Conservation (phyloP, 2,797 vertebrate genomes). For the Varecia variegata region DNA sequence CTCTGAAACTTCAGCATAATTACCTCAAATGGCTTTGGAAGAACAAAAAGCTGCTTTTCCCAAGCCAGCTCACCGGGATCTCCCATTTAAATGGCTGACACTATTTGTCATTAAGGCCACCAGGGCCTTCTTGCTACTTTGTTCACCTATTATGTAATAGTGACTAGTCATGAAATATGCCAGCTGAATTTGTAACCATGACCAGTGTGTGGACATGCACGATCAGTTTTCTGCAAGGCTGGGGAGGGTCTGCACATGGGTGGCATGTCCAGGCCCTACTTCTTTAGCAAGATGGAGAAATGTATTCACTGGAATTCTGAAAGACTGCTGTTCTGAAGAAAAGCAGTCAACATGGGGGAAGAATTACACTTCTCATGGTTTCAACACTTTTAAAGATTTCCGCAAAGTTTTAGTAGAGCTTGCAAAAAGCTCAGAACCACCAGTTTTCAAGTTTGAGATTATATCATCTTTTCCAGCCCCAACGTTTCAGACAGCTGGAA, state of each 20-base stretch:
- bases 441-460: neutral
- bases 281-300: neutral
- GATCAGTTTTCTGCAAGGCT: neutral
- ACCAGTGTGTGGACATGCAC: neutral
- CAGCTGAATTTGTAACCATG: neutral
- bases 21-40: neutral
- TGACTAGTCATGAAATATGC: neutral
- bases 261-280: too few relatives aligned
- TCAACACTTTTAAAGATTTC: neutral
- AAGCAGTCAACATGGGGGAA: neutral
- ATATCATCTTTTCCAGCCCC: neutral
- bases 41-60: conserved; percentile 14
- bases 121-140: neutral
- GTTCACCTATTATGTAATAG: neutral
- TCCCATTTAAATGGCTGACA: neutral
- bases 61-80: neutral
- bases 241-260: neutral
- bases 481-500: neutral
- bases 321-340: neutral
- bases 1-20: neutral
- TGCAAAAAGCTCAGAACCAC: neutral
- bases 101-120: neutral
- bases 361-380: neutral
- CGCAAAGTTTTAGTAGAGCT: neutral
- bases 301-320: neutral